phyloP scores from a whole-genome alignment of 2,113 vertebrate species.

The Ctenomys sociabilis region DNA sequence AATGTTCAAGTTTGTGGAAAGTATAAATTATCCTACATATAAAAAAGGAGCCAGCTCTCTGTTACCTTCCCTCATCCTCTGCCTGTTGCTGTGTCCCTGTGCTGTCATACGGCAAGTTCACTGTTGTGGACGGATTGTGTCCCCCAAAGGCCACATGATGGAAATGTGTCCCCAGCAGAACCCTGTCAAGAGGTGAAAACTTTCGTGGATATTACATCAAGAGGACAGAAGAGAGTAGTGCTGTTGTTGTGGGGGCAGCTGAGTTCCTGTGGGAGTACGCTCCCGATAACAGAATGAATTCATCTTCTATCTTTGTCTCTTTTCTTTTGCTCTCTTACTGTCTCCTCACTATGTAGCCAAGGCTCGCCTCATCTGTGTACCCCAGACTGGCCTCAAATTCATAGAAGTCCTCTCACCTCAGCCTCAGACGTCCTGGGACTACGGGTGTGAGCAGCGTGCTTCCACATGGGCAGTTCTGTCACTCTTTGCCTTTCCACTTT shows the following conservation, averaged over 20 bases:
- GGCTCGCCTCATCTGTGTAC: neutral
- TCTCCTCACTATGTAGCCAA: neutral
- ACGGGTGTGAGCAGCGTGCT: neutral
- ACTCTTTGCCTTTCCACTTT: neutral
- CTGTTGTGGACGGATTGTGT: neutral
- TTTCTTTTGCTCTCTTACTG: neutral
- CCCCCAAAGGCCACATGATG: neutral
- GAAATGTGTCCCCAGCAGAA: neutral
- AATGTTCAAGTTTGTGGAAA: constrained; percentile 8
- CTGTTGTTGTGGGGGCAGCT: neutral
- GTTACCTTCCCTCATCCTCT: neutral
- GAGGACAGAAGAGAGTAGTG: neutral
- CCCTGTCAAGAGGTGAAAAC: no score
- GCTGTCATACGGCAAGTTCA: neutral
- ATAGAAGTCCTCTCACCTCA: neutral
- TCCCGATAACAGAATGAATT: neutral
- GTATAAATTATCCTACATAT: neutral
- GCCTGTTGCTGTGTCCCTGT: neutral
- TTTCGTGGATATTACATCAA: neutral
- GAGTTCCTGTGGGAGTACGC: rapidly evolving
- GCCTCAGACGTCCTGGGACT: neutral
- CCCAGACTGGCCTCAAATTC: neutral
- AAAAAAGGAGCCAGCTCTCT: constrained; percentile 11
- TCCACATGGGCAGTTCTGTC: neutral
- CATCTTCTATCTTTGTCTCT: no score